These are phyloP conservation scores for Habropoda laboriosa DNA, from an alignment of 1,140 invertebrate genomes.

Conservation along the genomic window DNA sequence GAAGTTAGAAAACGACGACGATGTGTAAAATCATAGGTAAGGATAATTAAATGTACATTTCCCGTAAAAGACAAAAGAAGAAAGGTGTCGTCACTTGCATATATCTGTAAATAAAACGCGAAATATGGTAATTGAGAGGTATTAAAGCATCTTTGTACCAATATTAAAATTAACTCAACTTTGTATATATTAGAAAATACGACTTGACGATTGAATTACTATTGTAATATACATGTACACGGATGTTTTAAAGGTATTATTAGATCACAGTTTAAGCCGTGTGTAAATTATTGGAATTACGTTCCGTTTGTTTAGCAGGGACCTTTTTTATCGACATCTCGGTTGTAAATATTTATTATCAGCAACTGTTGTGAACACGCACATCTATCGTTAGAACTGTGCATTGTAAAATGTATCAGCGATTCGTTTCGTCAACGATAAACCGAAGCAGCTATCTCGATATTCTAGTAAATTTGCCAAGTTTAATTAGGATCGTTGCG, in stretches of 20 bases:
- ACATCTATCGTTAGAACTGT: neutral
- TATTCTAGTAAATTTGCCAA: neutral
- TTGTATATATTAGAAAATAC: conserved; percentile 51
- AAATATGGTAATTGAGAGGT: neutral
- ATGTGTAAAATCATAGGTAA: neutral
- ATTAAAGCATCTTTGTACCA: conserved; percentile 23
- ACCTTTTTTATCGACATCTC: too few species aligned
- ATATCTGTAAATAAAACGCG: conserved; percentile 60
- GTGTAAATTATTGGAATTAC: neutral
- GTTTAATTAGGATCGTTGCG: neutral
- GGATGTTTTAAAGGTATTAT: too few species aligned
- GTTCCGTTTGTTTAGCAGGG: neutral
- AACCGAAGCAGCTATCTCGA: conserved; percentile 13
- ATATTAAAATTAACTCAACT: conserved; percentile 24
- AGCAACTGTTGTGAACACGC: neutral
- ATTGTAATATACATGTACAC: neutral
- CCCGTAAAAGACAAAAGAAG: too few species aligned
- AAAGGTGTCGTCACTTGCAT: conserved; percentile 57
- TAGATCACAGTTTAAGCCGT: neutral
- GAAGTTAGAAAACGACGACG: neutral
- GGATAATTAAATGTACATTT: conserved; percentile 51
- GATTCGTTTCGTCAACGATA: conserved; percentile 27
- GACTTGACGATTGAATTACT: conserved; percentile 17
- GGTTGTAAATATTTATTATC: conserved; percentile 49
- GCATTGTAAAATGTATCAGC: conserved; percentile 46